Evolutionary conservation across 2,888 invertebrate species (phyloP), one percentile per base, ranked within the genome.

Genomic region (Proisotoma minuta): DNA sequence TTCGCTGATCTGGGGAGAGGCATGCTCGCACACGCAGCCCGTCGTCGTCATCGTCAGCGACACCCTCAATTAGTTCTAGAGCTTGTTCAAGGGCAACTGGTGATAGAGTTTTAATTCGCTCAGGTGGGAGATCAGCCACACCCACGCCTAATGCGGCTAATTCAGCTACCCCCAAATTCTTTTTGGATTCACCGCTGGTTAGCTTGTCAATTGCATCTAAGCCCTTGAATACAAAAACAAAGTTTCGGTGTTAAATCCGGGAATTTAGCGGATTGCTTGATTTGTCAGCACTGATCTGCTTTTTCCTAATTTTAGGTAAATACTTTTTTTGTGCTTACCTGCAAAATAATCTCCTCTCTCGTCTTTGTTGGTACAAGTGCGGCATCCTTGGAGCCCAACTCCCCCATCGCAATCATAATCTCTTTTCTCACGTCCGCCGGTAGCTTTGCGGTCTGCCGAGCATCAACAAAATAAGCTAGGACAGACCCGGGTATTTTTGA

Each of bases 361-460:
- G 72, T 72, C 34, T 68, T 70, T 27, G 61, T 59, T 10, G 72
- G 72, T 57, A 72, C 69, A 3, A 61, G 23, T 1, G 70, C 70
- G 57, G 69, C 66, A 48, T 72, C 72, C 51, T 72, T 72, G 15
- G 70, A 66, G n/a, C 66, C 64, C 2, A 72, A 57, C 40, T 70
- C 70, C n/a, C 72, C 72, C 62, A 72, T 50, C 3, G 72, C 72
- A 59, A 72, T 69, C 70, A 72, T 66, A 39, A 70, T 70, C 65
- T 72, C 72, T 48, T 70, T 70, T 23, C 67, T 56, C 2, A 69
- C 72, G 12, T 65, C 66, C 12, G 63, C 63, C 1, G 72, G 68
- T 27, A 72, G 52, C 50, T 69, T 72, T 22, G 57, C 58, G 2
- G 70, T 71, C 50, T 70, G 68, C 28, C 63, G 59, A 1, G 57